These are phyloP conservation scores for Leptothorax acervorum DNA, from an alignment of 2,888 invertebrate genomes.

Conservation along the genomic window DNA sequence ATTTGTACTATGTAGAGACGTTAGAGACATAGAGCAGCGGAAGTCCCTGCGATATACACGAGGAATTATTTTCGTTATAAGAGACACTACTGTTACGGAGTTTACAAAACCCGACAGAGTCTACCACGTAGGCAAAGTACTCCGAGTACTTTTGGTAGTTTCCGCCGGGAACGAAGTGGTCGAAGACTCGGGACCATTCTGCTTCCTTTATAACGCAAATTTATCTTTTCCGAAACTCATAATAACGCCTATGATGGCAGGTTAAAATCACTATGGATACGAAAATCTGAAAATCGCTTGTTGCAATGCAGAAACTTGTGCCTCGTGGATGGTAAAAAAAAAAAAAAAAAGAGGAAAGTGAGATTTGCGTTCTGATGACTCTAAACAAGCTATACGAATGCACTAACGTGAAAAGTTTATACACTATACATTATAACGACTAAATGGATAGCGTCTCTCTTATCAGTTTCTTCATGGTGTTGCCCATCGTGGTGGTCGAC, in stretches of 20 bases:
- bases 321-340: not conserved
- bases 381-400: constrained; percentile 13
- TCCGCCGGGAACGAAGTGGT: not conserved
- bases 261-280: constrained; percentile 11
- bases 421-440: constrained; percentile 56
- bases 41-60: constrained; percentile 52
- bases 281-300: not conserved
- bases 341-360: not conserved
- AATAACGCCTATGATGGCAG: not conserved
- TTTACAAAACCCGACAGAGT: constrained; percentile 17
- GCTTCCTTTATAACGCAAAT: constrained; percentile 13
- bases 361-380: constrained; percentile 8
- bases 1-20: constrained; percentile 78
- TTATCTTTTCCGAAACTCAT: constrained; percentile 24
- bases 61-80: constrained; percentile 35
- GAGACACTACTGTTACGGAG: not conserved
- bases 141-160: not conserved
- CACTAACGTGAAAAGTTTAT: constrained; percentile 7
- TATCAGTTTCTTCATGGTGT: constrained; percentile 95
- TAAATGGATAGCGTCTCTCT: constrained; percentile 94
- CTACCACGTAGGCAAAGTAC: constrained; percentile 31
- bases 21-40: constrained; percentile 61
- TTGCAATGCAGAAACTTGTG: constrained; percentile 9
- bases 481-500: constrained; percentile 92
- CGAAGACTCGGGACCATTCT: constrained; percentile 28